These are phyloP conservation scores for Clarias laeviceps DNA, from an alignment of 2,797 vertebrate species.

Conservation along the genomic window DNA sequence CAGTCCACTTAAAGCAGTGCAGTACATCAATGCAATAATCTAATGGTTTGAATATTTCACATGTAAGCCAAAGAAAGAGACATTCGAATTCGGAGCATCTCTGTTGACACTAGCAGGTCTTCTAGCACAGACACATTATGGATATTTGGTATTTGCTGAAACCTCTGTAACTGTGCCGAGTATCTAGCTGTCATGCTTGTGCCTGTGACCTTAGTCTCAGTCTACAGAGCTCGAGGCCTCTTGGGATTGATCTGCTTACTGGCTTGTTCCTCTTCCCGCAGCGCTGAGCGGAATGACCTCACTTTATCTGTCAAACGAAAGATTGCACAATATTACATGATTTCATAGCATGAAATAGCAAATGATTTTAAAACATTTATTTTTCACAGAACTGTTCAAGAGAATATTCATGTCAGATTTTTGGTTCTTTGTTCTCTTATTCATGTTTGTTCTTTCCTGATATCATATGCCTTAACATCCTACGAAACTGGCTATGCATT, in stretches of 20 bases:
- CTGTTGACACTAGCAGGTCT: slow-evolving; percentile 42
- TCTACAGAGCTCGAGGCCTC: slow-evolving; percentile 82
- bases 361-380: not conserved
- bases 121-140: slow-evolving; percentile 19
- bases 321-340: slow-evolving; percentile 12
- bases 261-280: slow-evolving; percentile 97
- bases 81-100: slow-evolving; percentile 34
- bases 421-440: no score
- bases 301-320: slow-evolving; percentile 87
- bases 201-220: slow-evolving; percentile 24
- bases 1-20: slow-evolving; percentile 38
- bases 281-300: slow-evolving; percentile 93
- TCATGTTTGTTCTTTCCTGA: no score
- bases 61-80: slow-evolving; percentile 36
- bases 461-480: no score
- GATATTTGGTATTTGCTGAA: slow-evolving; percentile 31
- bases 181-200: slow-evolving; percentile 13
- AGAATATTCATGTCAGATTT: no score
- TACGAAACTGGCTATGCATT: no score
- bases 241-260: slow-evolving; percentile 99
- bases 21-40: slow-evolving; percentile 20
- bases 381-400: not conserved
- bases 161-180: slow-evolving; percentile 48
- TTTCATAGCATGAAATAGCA: not conserved
- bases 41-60: slow-evolving; percentile 38